These are phyloP conservation scores for Pampus argenteus DNA, from an alignment of 2,797 vertebrate genomes.

Conservation along the genomic window DNA sequence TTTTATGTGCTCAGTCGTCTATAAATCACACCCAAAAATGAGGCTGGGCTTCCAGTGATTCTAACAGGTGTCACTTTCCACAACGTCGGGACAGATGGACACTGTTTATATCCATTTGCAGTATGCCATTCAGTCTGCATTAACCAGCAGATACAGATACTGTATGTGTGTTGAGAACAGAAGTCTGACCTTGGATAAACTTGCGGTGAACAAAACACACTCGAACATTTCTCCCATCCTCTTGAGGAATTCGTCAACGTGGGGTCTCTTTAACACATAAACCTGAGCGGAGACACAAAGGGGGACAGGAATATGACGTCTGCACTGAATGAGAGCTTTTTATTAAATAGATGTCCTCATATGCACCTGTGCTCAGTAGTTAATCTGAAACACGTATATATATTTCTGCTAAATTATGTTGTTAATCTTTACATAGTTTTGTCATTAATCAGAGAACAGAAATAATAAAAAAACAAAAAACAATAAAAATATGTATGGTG, in stretches of 20 bases:
- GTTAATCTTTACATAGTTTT: not conserved
- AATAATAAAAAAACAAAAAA: not conserved
- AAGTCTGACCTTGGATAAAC: conserved; percentile 93
- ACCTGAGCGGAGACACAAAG: conserved; percentile 83
- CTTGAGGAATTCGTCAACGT: conserved; percentile 95
- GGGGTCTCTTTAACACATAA: conserved; percentile 95
- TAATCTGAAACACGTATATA: not conserved
- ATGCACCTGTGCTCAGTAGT: not conserved
- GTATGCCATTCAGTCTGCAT: not conserved
- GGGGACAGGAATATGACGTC: not conserved
- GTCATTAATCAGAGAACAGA: not conserved
- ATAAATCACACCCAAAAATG: conserved; percentile 21
- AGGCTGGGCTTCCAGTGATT: conserved; percentile 15
- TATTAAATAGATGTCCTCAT: too few species aligned
- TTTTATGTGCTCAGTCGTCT: conserved; percentile 14
- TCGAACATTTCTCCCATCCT: conserved; percentile 98
- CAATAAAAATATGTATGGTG: not conserved
- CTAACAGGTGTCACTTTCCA: conserved; percentile 7
- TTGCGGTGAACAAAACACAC: conserved; percentile 97
- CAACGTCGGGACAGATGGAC: not conserved
- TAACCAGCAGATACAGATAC: not conserved
- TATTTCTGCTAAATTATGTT: not conserved
- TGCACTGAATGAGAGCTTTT: too few species aligned
- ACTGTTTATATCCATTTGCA: not conserved
- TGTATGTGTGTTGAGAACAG: not conserved